phyloP scores from a whole-genome alignment of 2,797 vertebrate genomes.

The Lepidocolaptes lacrymiger region DNA sequence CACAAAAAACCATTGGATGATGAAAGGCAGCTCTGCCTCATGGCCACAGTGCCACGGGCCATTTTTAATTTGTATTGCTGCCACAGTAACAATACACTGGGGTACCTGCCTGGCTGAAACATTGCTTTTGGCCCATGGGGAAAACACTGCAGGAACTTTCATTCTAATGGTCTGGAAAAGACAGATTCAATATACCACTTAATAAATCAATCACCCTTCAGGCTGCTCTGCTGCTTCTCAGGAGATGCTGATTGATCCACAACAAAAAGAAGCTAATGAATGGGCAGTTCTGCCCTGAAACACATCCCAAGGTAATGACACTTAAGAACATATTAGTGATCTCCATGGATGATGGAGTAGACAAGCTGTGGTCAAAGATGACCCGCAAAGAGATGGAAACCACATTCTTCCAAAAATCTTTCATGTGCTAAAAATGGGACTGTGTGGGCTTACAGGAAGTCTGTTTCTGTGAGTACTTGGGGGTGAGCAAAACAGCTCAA shows the following conservation, averaged over 20 bases:
- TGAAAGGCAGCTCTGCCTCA: not conserved
- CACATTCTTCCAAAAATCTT: not conserved
- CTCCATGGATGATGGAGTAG: not conserved
- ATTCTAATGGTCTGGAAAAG: not conserved
- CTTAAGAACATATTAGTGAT: not conserved
- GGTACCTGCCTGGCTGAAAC: not conserved
- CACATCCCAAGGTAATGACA: not conserved
- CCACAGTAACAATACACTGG: not conserved
- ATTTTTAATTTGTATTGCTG: conserved; percentile 2
- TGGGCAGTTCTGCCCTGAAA: not conserved
- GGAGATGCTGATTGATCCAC: conserved; percentile 8
- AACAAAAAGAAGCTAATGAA: not conserved
- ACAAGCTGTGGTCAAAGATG: not conserved
- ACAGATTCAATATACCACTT: not conserved
- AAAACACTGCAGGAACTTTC: not conserved
- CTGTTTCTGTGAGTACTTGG: not conserved
- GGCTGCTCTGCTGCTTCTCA: conserved; percentile 29
- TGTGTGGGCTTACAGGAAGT: not conserved
- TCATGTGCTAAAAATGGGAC: not conserved
- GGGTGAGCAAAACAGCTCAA: not conserved
- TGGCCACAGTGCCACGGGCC: not conserved
- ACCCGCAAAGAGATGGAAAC: conserved; percentile 28
- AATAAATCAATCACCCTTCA: conserved; percentile 39
- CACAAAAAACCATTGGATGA: not conserved
- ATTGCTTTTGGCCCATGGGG: not conserved